Conservation (phyloP, 2,888 invertebrate genomes). For the Agriotes lineatus region DNA sequence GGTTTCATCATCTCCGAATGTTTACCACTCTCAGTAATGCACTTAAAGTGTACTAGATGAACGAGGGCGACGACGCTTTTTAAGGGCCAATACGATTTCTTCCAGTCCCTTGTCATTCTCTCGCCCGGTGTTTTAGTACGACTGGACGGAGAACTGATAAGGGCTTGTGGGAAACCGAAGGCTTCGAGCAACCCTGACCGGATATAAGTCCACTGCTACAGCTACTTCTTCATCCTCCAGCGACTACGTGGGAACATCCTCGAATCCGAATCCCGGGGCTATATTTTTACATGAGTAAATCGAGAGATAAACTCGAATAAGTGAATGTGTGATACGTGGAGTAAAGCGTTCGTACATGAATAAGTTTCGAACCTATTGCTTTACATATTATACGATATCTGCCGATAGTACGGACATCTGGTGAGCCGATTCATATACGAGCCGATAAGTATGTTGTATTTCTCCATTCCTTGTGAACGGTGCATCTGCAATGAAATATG, state of each 20-base stretch:
- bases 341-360: slow-evolving; percentile 23
- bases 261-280: slow-evolving; percentile 17
- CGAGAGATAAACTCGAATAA: slow-evolving; percentile 32
- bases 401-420: slow-evolving; percentile 24
- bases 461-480: slow-evolving; percentile 15
- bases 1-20: too few relatives aligned
- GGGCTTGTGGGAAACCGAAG: slow-evolving; percentile 83
- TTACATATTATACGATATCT: slow-evolving; percentile 17
- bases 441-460: slow-evolving; percentile 28
- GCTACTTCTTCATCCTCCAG: slow-evolving; percentile 38
- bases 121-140: slow-evolving; percentile 86
- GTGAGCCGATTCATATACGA: slow-evolving; percentile 21
- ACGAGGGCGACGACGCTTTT: neutral
- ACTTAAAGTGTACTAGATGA: too few relatives aligned
- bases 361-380: slow-evolving; percentile 28
- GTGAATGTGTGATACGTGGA: slow-evolving; percentile 17
- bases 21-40: too few relatives aligned
- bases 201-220: slow-evolving; percentile 18
- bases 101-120: slow-evolving; percentile 93
- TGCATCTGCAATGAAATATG: slow-evolving; percentile 12
- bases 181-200: slow-evolving; percentile 58
- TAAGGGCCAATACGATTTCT: slow-evolving; percentile 59
- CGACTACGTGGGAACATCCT: slow-evolving; percentile 33
- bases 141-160: slow-evolving; percentile 99
- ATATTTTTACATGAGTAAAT: slow-evolving; percentile 38